These are phyloP conservation scores for Porites lutea DNA, from an alignment of 64 coral and sea anemone species.

Conservation along the genomic window DNA sequence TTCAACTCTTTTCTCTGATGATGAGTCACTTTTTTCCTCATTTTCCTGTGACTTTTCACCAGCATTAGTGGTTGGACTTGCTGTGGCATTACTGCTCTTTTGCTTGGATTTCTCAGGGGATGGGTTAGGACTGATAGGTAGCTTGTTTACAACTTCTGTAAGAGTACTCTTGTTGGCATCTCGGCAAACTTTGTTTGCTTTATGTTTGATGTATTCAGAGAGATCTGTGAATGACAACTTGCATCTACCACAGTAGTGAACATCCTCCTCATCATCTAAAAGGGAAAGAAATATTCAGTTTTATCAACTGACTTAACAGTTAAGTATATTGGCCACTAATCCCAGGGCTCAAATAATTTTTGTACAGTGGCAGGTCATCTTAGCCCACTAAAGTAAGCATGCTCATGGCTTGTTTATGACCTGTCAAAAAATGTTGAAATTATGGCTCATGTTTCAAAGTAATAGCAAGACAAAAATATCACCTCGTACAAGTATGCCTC, in stretches of 20 bases:
- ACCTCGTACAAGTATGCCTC: no score
- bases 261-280: conserved; percentile 93
- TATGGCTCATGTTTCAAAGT: no score
- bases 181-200: conserved; percentile 64
- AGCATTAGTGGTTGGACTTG: not conserved
- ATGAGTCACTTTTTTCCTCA: not conserved
- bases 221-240: conserved; percentile 84
- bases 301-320: not conserved
- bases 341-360: no score
- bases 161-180: conserved; percentile 9
- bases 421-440: no score
- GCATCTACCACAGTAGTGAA: conserved; percentile 96
- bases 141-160: not conserved
- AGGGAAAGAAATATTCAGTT: not conserved
- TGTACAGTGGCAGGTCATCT: no score
- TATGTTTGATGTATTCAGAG: conserved; percentile 82
- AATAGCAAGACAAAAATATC: no score
- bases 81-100: not conserved
- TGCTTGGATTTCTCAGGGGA: not conserved
- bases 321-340: no score
- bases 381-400: no score
- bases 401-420: no score
- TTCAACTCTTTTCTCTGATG: not conserved
- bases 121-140: not conserved
- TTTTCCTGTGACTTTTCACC: not conserved